These are phyloP conservation scores for Xestia sexstrigata DNA, from an alignment of 2,888 invertebrate species.

Conservation along the genomic window DNA sequence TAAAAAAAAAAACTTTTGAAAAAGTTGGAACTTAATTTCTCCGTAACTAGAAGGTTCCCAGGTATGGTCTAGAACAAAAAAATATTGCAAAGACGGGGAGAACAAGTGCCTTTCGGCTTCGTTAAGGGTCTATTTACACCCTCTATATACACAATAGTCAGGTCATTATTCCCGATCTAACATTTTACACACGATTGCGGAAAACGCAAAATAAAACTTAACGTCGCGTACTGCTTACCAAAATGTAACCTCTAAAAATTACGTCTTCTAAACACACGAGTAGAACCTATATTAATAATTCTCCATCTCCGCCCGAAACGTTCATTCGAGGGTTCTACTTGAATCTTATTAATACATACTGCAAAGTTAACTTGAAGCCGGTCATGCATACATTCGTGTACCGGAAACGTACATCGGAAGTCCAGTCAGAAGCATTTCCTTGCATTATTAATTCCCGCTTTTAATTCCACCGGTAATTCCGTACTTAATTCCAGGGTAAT, in stretches of 20 bases:
- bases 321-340: neutral
- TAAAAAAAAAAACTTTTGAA: no score
- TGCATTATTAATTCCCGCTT: slow-evolving; percentile 64
- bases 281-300: slow-evolving; percentile 19
- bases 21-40: no score
- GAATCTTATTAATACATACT: slow-evolving; percentile 34
- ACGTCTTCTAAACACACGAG: neutral
- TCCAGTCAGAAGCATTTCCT: slow-evolving; percentile 51
- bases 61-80: no score
- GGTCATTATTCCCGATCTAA: neutral
- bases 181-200: neutral
- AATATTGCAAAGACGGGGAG: no score
- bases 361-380: slow-evolving; percentile 19
- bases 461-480: slow-evolving; percentile 47
- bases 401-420: slow-evolving; percentile 51
- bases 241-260: neutral
- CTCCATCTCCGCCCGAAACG: slow-evolving; percentile 1
- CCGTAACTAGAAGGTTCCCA: no score
- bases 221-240: neutral
- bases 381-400: slow-evolving; percentile 42
- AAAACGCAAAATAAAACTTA: neutral
- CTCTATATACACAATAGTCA: neutral
- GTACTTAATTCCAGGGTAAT: slow-evolving; percentile 41
- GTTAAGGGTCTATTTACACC: no score
- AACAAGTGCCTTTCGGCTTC: no score